phyloP scores from a whole-genome alignment of 2,888 invertebrate species.

The Cyclophora punctaria region DNA sequence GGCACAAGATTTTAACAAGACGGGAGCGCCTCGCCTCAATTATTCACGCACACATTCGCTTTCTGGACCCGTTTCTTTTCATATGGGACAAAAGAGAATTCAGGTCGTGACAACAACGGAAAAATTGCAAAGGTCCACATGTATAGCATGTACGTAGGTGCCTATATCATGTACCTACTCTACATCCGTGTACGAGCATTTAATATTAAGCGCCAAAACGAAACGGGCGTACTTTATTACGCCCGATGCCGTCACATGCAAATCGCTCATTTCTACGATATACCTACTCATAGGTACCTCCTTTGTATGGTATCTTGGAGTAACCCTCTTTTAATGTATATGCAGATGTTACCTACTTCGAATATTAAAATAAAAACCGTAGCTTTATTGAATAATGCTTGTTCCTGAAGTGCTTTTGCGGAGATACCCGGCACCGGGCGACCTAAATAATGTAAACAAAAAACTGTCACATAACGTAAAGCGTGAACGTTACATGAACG shows the following conservation, averaged over 20 bases:
- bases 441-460: no score
- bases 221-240: slow-evolving; percentile 48
- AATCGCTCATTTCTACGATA: slow-evolving; percentile 5
- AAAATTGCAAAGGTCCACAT: slow-evolving; percentile 60
- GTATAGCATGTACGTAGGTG: no score
- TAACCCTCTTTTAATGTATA: no score
- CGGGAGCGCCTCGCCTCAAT: slow-evolving; percentile 55
- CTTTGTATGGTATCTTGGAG: no score
- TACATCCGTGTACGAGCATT: slow-evolving; percentile 32
- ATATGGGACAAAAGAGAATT: slow-evolving; percentile 63
- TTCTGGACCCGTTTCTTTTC: slow-evolving; percentile 62
- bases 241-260: slow-evolving; percentile 22
- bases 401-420: no score
- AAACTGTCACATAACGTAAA: not conserved
- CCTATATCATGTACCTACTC: slow-evolving; percentile 19
- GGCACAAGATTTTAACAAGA: slow-evolving; percentile 23
- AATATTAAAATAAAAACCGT: no score
- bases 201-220: slow-evolving; percentile 57
- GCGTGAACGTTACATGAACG: not conserved
- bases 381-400: no score
- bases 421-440: no score
- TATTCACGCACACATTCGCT: slow-evolving; percentile 65
- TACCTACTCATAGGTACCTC: no score
- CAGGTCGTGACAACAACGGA: slow-evolving; percentile 66
- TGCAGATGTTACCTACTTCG: no score